Evolutionary conservation across 2,113 vertebrate species (phyloP), one percentile per base, ranked within the genome.

Genomic region (Protobothrops flavoviridis): DNA sequence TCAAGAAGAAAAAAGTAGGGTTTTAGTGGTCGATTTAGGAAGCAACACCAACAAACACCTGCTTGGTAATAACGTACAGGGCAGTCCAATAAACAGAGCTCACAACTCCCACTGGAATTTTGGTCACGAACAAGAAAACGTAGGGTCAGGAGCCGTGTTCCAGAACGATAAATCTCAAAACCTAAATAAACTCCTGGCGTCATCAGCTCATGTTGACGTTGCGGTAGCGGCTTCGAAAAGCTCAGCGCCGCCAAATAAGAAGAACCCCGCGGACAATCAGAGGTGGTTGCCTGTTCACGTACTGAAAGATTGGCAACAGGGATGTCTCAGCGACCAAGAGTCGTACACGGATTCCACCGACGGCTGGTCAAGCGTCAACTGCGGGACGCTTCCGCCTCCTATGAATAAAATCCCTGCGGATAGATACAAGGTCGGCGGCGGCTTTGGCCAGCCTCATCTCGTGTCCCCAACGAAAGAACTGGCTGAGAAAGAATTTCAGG

Each of bases 401-500:
- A 99, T 99, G 99, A 99, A 43, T 94, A 99, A 99, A 97, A 99
- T 99, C 88, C 99, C 99, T 0, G 99, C 99, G 0, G 99, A 99
- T 97, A 98, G 99, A 90, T 99, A 99, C 96, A 96, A 99, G 88
- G 98, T 99, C 0, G 98, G 99, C 3, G 98, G 99, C 94, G 98
- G 94, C 96, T 98, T 98, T 91, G 97, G 96, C 45, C 98, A 98
- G 61, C 97, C 98, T 0, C 97, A 97, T 1, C 97, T 98, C 26
- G 95, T 97, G 2, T 88, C 97, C 59, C 99, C 98, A 91, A 99
- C 98, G 93, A 98, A 98, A 55, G 99, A 99, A 95, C 99, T 99
- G 99, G 96, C 99, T 57, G 98, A 98, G 96, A 99, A 98, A 97
- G 97, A 99, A 55, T 99, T 99, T 57, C 98, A 98, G n/a, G 96